Percentiles rank a stretch among this genome's conserved stretches.
Evolutionary conservation across 1,140 invertebrate genomes (phyloP).

Genomic region (Watersipora subatra): DNA sequence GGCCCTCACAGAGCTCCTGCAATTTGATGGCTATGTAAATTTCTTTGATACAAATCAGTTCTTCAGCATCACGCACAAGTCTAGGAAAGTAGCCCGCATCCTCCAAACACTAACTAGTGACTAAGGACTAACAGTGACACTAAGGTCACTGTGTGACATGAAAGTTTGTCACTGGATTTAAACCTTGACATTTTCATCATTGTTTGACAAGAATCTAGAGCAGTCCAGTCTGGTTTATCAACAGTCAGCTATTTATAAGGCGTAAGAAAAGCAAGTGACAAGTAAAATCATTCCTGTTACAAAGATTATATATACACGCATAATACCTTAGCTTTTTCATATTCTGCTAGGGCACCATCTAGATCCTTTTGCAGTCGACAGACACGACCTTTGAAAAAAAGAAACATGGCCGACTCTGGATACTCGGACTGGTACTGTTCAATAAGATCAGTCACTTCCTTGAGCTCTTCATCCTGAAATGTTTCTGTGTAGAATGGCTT

Average conservation of each 20-base stretch:
- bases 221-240: too few relatives aligned
- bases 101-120: too few relatives aligned
- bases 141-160: background rate
- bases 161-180: background rate
- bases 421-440: constrained; percentile 49
- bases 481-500: constrained; percentile 56
- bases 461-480: constrained; percentile 46
- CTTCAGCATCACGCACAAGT: too few relatives aligned
- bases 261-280: too few relatives aligned
- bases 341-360: background rate
- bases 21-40: too few relatives aligned
- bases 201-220: too few relatives aligned
- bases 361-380: constrained; percentile 40
- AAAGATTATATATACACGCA: too few relatives aligned
- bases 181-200: too few relatives aligned
- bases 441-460: constrained; percentile 49
- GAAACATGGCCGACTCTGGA: constrained; percentile 52
- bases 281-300: too few relatives aligned
- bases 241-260: too few relatives aligned
- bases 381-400: constrained; percentile 56
- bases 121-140: constrained; percentile 1
- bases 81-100: too few relatives aligned
- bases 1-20: background rate
- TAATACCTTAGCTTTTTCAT: background rate
- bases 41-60: too few relatives aligned